Conservation (phyloP, 2,113 vertebrate genomes). For the Perognathus longimembris region DNA sequence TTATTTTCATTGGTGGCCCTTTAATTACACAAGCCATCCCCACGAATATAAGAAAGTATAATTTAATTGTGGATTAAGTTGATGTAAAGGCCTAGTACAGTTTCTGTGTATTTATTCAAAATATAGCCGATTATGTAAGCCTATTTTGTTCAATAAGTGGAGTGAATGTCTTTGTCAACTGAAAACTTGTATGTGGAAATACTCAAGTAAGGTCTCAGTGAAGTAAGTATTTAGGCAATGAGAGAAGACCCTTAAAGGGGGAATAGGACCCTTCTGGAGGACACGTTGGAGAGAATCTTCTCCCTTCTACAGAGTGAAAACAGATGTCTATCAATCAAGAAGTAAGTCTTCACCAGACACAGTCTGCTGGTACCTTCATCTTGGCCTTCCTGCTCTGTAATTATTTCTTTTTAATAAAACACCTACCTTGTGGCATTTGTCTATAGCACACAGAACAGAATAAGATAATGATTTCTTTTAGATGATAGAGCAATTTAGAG, state of each 20-base stretch:
- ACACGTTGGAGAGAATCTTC: neutral
- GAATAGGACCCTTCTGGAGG: neutral
- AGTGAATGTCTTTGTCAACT: neutral
- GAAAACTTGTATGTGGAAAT: neutral
- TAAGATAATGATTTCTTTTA: neutral
- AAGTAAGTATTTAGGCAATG: neutral
- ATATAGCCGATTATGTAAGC: neutral
- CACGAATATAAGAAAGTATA: conserved; percentile 25
- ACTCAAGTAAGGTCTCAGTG: neutral
- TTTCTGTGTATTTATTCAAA: neutral
- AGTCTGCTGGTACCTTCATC: neutral
- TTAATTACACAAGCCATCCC: conserved; percentile 4
- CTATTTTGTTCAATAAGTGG: neutral
- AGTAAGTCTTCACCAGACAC: neutral
- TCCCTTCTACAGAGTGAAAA: neutral
- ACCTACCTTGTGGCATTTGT: neutral
- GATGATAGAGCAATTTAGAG: neutral
- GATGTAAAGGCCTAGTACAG: neutral
- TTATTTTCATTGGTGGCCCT: conserved; percentile 64
- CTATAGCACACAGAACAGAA: neutral
- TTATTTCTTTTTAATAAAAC: neutral
- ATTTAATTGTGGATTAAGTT: conserved; percentile 43
- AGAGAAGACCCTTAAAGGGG: neutral
- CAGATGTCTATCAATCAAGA: neutral
- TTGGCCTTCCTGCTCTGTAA: neutral